A percentile compares a stretch with the other conserved stretches of the same genome.
These are phyloP conservation scores for Pan troglodytes DNA, from an alignment of 2,113 vertebrate species.

Conservation along the genomic window NHGRI_mPanTro3-v2.1_pri NC_072409.2:844001-844500, in stretches of 20 bases:
- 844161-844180: not conserved
- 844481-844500: fast-evolving
- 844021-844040: conserved; percentile 29
- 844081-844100: conserved; percentile 2
- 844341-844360: not conserved
- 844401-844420: not conserved
- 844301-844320: not conserved
- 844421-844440: not conserved
- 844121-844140: conserved; percentile 39
- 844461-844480: not conserved
- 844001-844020: not conserved
- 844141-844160: conserved; percentile 17
- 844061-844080: conserved; percentile 38
- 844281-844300: not conserved
- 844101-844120: not conserved
- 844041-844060: conserved; percentile 21
- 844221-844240: not conserved
- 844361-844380: not conserved
- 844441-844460: not conserved
- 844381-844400: not conserved
- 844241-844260: not conserved
- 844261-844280: not conserved
- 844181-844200: not conserved
- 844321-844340: not conserved
- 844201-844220: not conserved